These are phyloP conservation scores for Scaptodrosophila latifasciaeformis DNA, from an alignment of 2,888 invertebrate species.

Conservation along the genomic window DNA sequence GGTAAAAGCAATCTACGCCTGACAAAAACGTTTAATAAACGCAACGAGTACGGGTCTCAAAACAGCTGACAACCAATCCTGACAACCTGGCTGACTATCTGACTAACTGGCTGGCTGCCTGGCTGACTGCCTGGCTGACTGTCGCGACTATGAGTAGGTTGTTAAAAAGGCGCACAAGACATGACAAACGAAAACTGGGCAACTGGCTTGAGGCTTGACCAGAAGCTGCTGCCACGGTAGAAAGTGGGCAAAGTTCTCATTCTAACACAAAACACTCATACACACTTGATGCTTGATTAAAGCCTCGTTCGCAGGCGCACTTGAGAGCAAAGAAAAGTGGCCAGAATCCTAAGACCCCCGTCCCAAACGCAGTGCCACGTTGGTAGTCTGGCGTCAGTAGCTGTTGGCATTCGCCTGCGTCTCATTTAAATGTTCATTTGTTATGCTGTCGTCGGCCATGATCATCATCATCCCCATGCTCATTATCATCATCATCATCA, in stretches of 20 bases:
- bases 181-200: conserved; percentile 15
- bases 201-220: conserved; percentile 7
- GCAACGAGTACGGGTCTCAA: conserved; percentile 5
- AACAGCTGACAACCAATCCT: conserved; percentile 18
- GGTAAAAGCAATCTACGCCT: conserved; percentile 55
- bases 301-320: conserved; percentile 25
- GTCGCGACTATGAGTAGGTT: conserved; percentile 27
- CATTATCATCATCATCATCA: conserved; percentile 20
- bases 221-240: neutral
- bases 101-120: conserved; percentile 2
- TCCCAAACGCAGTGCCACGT: neutral
- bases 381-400: conserved; percentile 7
- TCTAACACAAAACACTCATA: conserved; percentile 18
- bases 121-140: neutral
- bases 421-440: conserved; percentile 67
- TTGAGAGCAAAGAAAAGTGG: conserved; percentile 18
- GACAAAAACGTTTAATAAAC: conserved; percentile 62
- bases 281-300: conserved; percentile 61
- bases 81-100: conserved; percentile 1
- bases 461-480: conserved; percentile 23
- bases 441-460: conserved; percentile 59
- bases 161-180: conserved; percentile 24
- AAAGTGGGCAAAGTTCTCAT: conserved; percentile 6
- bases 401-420: conserved; percentile 41
- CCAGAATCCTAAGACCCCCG: neutral